phyloP scores from a whole-genome alignment of 2,113 vertebrate genomes.

The Pandion haliaetus region DNA sequence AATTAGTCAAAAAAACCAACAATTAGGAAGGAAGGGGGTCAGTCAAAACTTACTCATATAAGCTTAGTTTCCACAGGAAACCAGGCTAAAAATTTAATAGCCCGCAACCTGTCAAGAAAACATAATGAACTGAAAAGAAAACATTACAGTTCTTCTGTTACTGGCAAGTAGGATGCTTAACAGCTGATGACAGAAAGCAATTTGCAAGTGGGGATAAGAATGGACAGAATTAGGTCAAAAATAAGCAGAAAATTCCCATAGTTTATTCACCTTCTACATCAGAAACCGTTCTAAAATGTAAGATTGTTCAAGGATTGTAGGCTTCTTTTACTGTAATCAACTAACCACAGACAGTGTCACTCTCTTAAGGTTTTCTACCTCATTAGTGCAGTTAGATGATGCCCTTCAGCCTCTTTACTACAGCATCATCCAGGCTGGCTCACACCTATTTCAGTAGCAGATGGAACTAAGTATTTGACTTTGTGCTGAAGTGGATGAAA shows the following conservation, averaged over 20 bases:
- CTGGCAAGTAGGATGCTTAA: not conserved
- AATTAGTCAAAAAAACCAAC: not conserved
- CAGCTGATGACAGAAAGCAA: not conserved
- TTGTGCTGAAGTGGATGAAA: not conserved
- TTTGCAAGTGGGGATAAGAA: not conserved
- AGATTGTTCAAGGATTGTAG: not conserved
- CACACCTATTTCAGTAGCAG: not conserved
- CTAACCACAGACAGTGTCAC: not conserved
- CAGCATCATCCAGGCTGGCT: not conserved
- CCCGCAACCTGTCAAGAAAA: not conserved
- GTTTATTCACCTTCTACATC: not conserved
- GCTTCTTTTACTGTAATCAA: not conserved
- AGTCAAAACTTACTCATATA: not conserved
- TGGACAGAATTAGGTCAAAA: not conserved
- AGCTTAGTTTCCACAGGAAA: not conserved
- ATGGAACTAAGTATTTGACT: not conserved
- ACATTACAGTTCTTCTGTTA: not conserved
- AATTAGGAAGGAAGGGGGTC: not conserved
- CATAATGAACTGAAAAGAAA: not conserved
- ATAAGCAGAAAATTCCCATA: not conserved
- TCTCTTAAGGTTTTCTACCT: not conserved
- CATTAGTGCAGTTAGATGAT: not conserved
- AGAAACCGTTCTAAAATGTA: not conserved
- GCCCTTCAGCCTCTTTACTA: not conserved
- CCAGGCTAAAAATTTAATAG: not conserved